Evolutionary conservation across 2,113 vertebrate species (phyloP).

Genomic region (Thalassoma bifasciatum): DNA sequence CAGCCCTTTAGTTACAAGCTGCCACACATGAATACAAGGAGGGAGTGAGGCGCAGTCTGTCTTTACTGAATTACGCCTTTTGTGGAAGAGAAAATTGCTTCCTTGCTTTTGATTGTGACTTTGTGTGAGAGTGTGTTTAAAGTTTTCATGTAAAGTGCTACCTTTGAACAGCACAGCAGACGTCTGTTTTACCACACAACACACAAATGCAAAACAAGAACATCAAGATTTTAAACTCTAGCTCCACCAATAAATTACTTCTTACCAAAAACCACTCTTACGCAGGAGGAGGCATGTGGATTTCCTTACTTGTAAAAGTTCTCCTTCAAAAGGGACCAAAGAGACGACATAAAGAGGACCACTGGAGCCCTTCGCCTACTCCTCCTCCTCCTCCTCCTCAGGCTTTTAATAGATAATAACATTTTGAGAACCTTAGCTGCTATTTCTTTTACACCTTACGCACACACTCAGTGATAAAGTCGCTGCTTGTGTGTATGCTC

Average conservation of each 20-base stretch:
- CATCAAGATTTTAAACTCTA: slow-evolving; percentile 13
- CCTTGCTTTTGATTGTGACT: slow-evolving; percentile 49
- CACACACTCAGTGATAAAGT: slow-evolving; percentile 41
- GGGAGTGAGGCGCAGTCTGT: slow-evolving; percentile 41
- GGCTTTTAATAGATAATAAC: slow-evolving; percentile 68
- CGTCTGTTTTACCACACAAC: background rate
- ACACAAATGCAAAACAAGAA: slow-evolving; percentile 19
- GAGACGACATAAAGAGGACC: slow-evolving; percentile 47
- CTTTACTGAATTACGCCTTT: slow-evolving; percentile 67
- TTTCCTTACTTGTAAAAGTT: slow-evolving; percentile 57
- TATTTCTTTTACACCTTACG: slow-evolving; percentile 49
- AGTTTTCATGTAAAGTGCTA: slow-evolving; percentile 32
- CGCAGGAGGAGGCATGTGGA: slow-evolving; percentile 51
- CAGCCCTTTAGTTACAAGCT: slow-evolving; percentile 59
- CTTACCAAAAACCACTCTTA: slow-evolving; percentile 10
- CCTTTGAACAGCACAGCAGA: slow-evolving; percentile 22
- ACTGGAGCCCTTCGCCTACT: slow-evolving; percentile 38
- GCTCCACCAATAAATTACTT: slow-evolving; percentile 43
- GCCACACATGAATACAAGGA: slow-evolving; percentile 57
- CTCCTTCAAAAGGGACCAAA: slow-evolving; percentile 44
- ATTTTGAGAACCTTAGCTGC: slow-evolving; percentile 59
- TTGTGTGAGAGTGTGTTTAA: slow-evolving; percentile 23
- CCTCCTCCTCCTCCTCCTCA: background rate
- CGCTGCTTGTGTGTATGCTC: slow-evolving; percentile 26
- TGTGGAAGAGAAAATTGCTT: slow-evolving; percentile 72